Percentiles rank a stretch among this genome's conserved stretches.
These are phyloP conservation scores for Notoglanidium macrostoma DNA, from an alignment of 2,797 vertebrate genomes.

Conservation along the genomic window DNA sequence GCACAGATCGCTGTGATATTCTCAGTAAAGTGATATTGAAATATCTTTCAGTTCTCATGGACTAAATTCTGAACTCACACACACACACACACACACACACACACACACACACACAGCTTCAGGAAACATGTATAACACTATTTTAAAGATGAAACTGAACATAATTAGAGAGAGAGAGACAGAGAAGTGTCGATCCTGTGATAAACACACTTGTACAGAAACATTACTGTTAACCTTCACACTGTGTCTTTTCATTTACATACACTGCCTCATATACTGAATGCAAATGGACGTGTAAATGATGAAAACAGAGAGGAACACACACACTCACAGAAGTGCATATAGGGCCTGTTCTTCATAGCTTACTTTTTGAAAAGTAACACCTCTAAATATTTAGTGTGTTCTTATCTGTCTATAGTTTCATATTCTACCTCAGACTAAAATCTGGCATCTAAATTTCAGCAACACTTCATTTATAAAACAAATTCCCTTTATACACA, in stretches of 20 bases:
- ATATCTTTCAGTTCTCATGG: neutral
- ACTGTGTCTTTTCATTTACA: neutral
- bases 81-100: neutral
- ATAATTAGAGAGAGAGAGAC: neutral
- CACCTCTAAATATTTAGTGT: too few relatives aligned
- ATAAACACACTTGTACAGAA: neutral
- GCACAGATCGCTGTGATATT: neutral
- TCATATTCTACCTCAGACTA: too few relatives aligned
- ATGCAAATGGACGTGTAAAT: constrained; percentile 3
- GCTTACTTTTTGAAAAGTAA: too few relatives aligned
- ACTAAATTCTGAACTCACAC: neutral
- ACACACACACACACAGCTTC: neutral
- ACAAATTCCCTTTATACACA: too few relatives aligned
- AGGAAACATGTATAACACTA: neutral
- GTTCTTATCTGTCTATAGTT: too few relatives aligned
- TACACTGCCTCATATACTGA: neutral
- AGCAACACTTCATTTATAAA: too few relatives aligned
- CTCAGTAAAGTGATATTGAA: neutral
- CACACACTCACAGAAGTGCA: neutral
- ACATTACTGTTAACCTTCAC: neutral
- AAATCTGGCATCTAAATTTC: too few relatives aligned
- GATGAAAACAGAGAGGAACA: neutral
- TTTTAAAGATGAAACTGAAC: neutral
- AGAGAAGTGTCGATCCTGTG: neutral
- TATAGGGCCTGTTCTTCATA: too few relatives aligned